phyloP scores from a whole-genome alignment of 1,140 invertebrate species.

The Cydia fagiglandana region DNA sequence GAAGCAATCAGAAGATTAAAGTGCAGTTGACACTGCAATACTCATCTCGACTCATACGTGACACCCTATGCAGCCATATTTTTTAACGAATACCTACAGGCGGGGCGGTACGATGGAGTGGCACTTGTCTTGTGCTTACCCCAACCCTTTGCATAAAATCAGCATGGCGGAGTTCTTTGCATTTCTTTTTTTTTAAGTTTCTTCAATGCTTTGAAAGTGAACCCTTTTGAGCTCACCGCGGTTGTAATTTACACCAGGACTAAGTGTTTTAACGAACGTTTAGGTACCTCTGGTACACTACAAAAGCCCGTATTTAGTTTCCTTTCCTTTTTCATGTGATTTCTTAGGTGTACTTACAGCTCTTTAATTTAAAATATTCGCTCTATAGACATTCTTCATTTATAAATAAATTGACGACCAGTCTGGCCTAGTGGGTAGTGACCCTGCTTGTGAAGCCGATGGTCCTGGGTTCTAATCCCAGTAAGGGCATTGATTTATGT shows the following conservation, averaged over 20 bases:
- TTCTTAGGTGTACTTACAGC: neutral
- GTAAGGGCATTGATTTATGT: too few species aligned
- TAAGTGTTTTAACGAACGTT: slow-evolving; percentile 63
- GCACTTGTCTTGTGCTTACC: slow-evolving; percentile 58
- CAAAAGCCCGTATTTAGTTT: slow-evolving; percentile 1
- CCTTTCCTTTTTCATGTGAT: neutral
- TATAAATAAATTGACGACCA: too few species aligned
- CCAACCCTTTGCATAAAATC: slow-evolving; percentile 73
- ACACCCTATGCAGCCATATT: slow-evolving; percentile 53
- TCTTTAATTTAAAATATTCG: neutral
- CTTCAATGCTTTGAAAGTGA: slow-evolving; percentile 68
- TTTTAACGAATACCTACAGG: slow-evolving; percentile 52
- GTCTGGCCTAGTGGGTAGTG: too few species aligned
- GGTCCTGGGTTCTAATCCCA: too few species aligned
- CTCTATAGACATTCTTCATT: neutral
- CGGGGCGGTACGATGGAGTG: slow-evolving; percentile 71
- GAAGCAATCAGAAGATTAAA: slow-evolving; percentile 65
- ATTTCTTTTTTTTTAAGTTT: slow-evolving; percentile 65
- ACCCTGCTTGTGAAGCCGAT: too few species aligned
- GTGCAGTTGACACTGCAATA: slow-evolving; percentile 46
- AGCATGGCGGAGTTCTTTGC: slow-evolving; percentile 69
- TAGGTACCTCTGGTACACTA: slow-evolving; percentile 27
- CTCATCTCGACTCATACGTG: slow-evolving; percentile 49
- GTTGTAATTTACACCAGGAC: slow-evolving; percentile 71
- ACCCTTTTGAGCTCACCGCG: slow-evolving; percentile 63